Base-by-base conservation (phyloP, 2,888 invertebrate species). In the Homarus gammarus region DNA sequence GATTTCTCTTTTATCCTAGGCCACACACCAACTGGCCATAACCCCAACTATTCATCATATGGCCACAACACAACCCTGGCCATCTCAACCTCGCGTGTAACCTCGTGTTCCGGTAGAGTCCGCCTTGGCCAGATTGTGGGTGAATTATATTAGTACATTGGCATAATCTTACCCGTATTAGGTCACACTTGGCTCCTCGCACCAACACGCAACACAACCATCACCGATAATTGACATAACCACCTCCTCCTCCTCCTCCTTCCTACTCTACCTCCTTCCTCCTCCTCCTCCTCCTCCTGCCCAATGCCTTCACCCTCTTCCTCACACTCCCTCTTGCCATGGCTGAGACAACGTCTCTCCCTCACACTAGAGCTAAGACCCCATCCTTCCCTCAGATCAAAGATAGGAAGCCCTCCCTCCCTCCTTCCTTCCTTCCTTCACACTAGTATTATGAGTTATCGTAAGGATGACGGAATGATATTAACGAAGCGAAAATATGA, bases 111-210 rank as follows among this genome's bases (percentile, higher is more conserved):
- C 27, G 22, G 64, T 64, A 64, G 64, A 10, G 5, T 10, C 27
- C 64, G 64, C n/a, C 64, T 2, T 27, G 64, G 27, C 64, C 64
- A 64, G 64, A 64, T 64, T 64, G 64, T 64, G 64, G 49, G 56
- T 79, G 79, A 79, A 79, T 36, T 38, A 36, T 61, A 79, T 22
- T 79, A 36, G 33, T 56, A 36, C 61, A 56, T 56, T 27, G 61
- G 79, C 33, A 61, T 79, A 79, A 79, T 79, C 61, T 38, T 31
- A 12, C 18, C 79, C 31, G 22, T n/a, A 79, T 79, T 56, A 79
- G 6, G 51, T 8, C 49, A 36, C 79, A 79, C 36, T n/a, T 18
- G 31, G 38, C 61, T 33, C 38, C 56, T 15, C 36, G 61, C 79
- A 22, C 78, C 10, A n/a, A 38, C 79, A 51, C 61, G 56, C 79